Percentiles rank a stretch among this genome's conserved stretches.
These are phyloP conservation scores for Ivindomyrus marchei DNA, from an alignment of 2,113 vertebrate genomes.

Conservation along the genomic window DNA sequence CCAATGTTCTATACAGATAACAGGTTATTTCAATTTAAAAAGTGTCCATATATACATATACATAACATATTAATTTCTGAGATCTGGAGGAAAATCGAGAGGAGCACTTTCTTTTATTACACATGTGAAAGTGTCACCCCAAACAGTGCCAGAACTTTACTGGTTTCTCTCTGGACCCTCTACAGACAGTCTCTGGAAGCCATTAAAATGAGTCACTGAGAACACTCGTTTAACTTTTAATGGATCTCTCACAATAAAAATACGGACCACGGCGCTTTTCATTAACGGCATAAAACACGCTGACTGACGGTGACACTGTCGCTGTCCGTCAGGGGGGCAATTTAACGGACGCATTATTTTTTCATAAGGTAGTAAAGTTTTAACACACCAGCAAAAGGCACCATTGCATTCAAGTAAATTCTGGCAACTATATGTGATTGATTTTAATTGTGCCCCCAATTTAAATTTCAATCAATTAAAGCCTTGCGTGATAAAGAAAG, in stretches of 20 bases:
- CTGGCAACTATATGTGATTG: neutral
- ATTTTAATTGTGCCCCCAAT: neutral
- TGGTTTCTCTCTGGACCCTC: neutral
- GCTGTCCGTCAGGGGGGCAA: neutral
- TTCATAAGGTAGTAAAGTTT: constrained; percentile 15
- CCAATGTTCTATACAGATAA: neutral
- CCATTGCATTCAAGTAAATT: neutral
- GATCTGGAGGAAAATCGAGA: neutral
- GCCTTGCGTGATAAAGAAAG: neutral
- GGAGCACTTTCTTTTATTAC: neutral
- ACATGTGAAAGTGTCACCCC: neutral
- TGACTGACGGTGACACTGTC: constrained; percentile 14
- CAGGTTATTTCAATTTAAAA: neutral
- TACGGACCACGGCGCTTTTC: neutral
- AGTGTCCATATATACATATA: neutral
- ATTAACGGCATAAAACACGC: constrained; percentile 22
- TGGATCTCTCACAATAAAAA: constrained; percentile 13
- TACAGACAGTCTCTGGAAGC: constrained; percentile 14
- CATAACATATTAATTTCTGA: neutral
- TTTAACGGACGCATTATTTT: constrained; percentile 22
- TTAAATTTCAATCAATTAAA: neutral
- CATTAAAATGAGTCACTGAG: constrained; percentile 10
- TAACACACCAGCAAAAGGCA: constrained; percentile 7
- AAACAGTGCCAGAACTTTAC: neutral
- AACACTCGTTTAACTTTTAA: constrained; percentile 14